Evolutionary conservation across 2,888 invertebrate genomes (phyloP), one percentile per base, ranked within the genome.

Genomic region (Icerya purchasi): DNA sequence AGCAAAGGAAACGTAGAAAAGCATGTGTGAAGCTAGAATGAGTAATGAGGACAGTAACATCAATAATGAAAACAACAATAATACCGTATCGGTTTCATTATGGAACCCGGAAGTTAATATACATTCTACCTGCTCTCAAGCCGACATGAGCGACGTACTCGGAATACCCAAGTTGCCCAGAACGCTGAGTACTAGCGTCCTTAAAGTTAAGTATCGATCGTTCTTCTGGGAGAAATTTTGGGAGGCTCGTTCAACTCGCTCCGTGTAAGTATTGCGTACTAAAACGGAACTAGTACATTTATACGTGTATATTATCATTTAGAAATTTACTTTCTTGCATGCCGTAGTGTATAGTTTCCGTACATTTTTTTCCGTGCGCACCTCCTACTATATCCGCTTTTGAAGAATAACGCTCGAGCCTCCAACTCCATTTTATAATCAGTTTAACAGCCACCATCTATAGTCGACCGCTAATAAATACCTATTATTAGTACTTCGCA

Each of bases 211-310:
- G 68, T 80, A 82, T 70, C 76, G 86, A 67, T 81, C 83, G 63
- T 79, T 83, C 54, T 89, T 88, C 72, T 88, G 88, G 88, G 84
- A 86, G 69, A 85, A 86, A 72, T 84, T 84, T 73, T 83, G 82
- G 79, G 80, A 81, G 66, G 79, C 82, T 65, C 77, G 80, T 66
- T 78, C 77, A 62, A 78, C 78, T 65, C 75, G 81, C 65, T 80
- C 82, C 70, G 79, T 77, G 83, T 83, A 76, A 83, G 83, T 81
- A 67, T 25, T 50, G n/a, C n/a, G n/a, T n/a, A n/a, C n/a, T n/a
- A n/a, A n/a, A 53, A 22, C 49, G 22, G n/a, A 20, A 19, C 8
- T 2, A 19, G 22, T 22, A 18, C 22, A 21, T 3, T 22, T 20
- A 18, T 10, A 2, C 20, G n/a, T 14, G 23, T 50, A 25, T 53